These are phyloP conservation scores for Drosophila phalerata DNA, from an alignment of 2,888 invertebrate genomes.

Conservation along the genomic window DNA sequence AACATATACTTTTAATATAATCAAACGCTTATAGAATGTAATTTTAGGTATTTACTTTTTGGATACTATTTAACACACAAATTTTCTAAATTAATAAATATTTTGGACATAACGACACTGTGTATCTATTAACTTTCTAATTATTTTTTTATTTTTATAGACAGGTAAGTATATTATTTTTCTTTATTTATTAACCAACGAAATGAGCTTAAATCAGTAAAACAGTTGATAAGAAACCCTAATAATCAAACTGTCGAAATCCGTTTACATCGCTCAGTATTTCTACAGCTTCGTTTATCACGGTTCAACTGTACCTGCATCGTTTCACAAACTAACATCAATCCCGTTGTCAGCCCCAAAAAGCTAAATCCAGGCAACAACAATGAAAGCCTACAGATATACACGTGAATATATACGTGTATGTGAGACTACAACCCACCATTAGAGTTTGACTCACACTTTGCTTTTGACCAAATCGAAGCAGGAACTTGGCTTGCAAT, in stretches of 20 bases:
- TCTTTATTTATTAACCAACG: no score
- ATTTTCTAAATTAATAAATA: no score
- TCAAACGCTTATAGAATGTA: no score
- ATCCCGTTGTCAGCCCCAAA: slow-evolving; percentile 47
- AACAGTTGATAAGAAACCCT: not conserved
- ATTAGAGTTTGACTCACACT: slow-evolving; percentile 43
- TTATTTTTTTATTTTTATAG: no score
- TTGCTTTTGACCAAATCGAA: slow-evolving; percentile 23
- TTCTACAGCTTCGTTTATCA: not conserved
- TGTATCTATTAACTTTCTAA: no score
- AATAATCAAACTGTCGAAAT: slow-evolving; percentile 1
- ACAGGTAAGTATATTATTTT: no score
- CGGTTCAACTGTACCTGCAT: slow-evolving; percentile 47
- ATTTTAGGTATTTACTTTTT: no score
- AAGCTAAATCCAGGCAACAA: slow-evolving; percentile 31
- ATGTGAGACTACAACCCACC: slow-evolving; percentile 26
- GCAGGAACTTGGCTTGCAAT: slow-evolving; percentile 76
- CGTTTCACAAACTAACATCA: slow-evolving; percentile 48
- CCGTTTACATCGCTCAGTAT: not conserved
- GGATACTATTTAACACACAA: no score
- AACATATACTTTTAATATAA: no score
- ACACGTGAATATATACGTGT: slow-evolving; percentile 5
- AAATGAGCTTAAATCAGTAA: not conserved
- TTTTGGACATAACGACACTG: no score
- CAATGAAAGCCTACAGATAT: slow-evolving; percentile 42